These are phyloP conservation scores for Cherax quadricarinatus DNA, from an alignment of 1,140 invertebrate species.

Conservation along the genomic window DNA sequence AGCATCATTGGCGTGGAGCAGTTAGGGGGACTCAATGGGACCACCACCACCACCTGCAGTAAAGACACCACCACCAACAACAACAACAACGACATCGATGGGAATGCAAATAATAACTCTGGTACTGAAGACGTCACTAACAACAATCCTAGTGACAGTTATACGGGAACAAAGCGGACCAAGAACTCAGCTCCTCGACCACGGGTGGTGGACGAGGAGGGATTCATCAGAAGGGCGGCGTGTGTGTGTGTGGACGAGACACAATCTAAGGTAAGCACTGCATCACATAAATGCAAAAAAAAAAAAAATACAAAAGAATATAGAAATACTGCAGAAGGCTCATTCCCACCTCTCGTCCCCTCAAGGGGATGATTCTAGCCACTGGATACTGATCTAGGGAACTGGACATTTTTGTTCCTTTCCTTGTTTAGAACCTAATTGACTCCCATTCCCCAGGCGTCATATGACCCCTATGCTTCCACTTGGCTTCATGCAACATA, in stretches of 20 bases:
- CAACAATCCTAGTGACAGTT: constrained; percentile 4
- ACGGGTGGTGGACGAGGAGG: constrained; percentile 49
- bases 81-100: not conserved
- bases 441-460: too few species aligned
- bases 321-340: too few species aligned
- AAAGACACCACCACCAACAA: not conserved
- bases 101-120: not conserved
- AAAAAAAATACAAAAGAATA: too few species aligned
- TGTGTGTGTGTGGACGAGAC: constrained; percentile 60
- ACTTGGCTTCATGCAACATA: too few species aligned
- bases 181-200: constrained; percentile 19
- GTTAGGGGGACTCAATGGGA: not conserved
- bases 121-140: not conserved
- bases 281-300: too few species aligned
- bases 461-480: too few species aligned
- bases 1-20: not conserved
- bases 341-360: too few species aligned
- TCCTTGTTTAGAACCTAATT: too few species aligned
- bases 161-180: not conserved
- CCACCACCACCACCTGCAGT: not conserved
- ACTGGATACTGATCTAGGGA: too few species aligned
- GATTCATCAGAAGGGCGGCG: constrained; percentile 57
- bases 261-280: constrained; percentile 44
- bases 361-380: too few species aligned
- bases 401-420: too few species aligned